Evolutionary conservation across 1,140 invertebrate genomes (phyloP), one percentile per base, ranked within the genome.

Genomic region (Zeugodacus cucurbitae): DNA sequence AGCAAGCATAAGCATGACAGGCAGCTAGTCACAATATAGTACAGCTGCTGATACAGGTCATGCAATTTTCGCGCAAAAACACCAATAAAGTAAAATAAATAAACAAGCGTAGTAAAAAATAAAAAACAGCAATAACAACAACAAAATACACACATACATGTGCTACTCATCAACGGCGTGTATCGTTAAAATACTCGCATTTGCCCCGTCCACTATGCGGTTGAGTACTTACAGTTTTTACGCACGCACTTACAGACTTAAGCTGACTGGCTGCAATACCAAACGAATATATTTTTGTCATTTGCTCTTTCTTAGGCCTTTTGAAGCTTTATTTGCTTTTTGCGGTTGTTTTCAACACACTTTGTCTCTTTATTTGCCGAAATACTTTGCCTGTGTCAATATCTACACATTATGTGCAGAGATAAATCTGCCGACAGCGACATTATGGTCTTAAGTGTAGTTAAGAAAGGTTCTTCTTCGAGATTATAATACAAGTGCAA

Each of bases 71-170:
- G 41, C 41, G 41, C 44, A 82, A 82, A 82, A 26, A 82, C 41
- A 82, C 26, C 48, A 48, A 82, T 82, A 82, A 82, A 48, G 41
- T 41, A 29, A 82, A 82, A 82, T 82, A 82, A 82, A 82, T 48
- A 82, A 48, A 82, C 22, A 82, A 82, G 44, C n/a, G 74, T 82
- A 5, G 34, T n/a, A 82, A 82, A 82, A 82, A 82, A 22, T 26
- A 14, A 82, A 2, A 82, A 67, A n/a, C n/a, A n/a, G n/a, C 7
- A 34, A 34, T 2, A 48, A 37, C 67, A 82, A 82, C n/a, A 29
- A 11, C 3, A 82, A 82, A 26, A 82, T 22, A 29, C 37, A n/a
- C 22, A 41, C 34, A n/a, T n/a, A 41, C 8, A 41, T n/a, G n/a
- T n/a, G n/a, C n/a, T n/a, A n/a, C n/a, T n/a, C 37, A n/a, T 48